A percentile compares a stretch with the other conserved stretches of the same genome.
Evolutionary conservation across 2,888 invertebrate species (phyloP).

Genomic region (Agrochola lychnidis): DNA sequence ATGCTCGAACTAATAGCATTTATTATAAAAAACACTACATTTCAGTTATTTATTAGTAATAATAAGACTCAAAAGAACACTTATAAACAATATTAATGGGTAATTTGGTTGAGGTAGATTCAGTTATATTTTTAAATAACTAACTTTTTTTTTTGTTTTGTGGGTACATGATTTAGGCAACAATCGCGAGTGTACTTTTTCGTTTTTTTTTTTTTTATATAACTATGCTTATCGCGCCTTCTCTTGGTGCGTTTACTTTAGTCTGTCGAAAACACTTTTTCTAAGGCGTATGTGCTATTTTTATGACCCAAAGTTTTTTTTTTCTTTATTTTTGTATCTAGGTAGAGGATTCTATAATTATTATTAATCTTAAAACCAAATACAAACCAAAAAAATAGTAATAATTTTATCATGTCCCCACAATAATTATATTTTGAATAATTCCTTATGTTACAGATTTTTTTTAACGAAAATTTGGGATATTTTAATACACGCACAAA

Average conservation of each 20-base stretch:
- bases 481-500: conserved; percentile 70
- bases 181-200: conserved; percentile 31
- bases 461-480: conserved; percentile 70
- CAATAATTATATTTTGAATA: conserved; percentile 68
- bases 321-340: background rate
- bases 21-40: conserved; percentile 88
- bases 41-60: conserved; percentile 86
- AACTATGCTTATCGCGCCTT: background rate
- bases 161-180: conserved; percentile 67
- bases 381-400: conserved; percentile 33
- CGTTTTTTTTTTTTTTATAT: background rate
- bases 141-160: conserved; percentile 72
- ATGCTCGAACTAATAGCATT: conserved; percentile 86
- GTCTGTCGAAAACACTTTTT: conserved; percentile 32
- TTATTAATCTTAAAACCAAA: conserved; percentile 46
- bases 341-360: conserved; percentile 30
- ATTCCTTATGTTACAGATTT: conserved; percentile 73
- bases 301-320: conserved; percentile 25
- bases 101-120: conserved; percentile 90
- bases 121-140: conserved; percentile 80
- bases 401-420: conserved; percentile 74
- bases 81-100: conserved; percentile 89
- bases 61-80: conserved; percentile 90
- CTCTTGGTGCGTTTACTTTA: background rate
- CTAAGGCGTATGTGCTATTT: conserved; percentile 2